Evolutionary conservation across 2,888 invertebrate genomes (phyloP), one percentile per base, ranked within the genome.

Genomic region (Dryobota labecula): DNA sequence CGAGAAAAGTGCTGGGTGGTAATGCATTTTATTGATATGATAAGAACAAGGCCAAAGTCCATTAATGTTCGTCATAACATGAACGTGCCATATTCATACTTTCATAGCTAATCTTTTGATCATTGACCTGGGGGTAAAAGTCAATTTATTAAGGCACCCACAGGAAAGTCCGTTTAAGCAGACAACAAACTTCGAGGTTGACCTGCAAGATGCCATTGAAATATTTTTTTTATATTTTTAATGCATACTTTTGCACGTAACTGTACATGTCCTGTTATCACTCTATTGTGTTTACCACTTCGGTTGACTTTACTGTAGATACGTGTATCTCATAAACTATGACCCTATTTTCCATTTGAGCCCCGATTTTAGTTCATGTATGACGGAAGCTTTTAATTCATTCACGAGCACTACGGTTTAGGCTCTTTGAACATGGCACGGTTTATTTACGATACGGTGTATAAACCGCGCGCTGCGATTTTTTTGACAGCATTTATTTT

Each of bases 21-120:
- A 53, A 36, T n/a, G n/a, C n/a, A 36, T 75, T 18, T 41, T 69
- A 43, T 66, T n/a, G 13, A 67, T 67, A 41, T 54, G 54, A 64
- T 45, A 53, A 75, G 9, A 41, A 53, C 30, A 24, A 73, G 30
- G 33, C 20, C 56, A 36, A 43, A 27, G 8, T 36, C 24, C 9
- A 54, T 45, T 24, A 18, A 45, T 15, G 45, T 13, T 54, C 36
- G 13, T 45, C 13, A 43, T 5, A 41, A 9, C 7, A 27, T n/a
- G 15, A 41, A 71, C n/a, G 1, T 74, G 15, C 33, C 18, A 53
- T 47, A 30, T 15, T 24, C 36, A 38, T 70, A 56, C 20, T 45
- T 54, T 51, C 7, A 7, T 33, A 70, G 24, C 51, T 51, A 47
- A 36, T 66, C 24, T 27, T n/a, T n/a, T 68, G 49, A 70, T 41